Conservation (phyloP, 2,797 vertebrate species). For the Eulemur albifrons region DNA sequence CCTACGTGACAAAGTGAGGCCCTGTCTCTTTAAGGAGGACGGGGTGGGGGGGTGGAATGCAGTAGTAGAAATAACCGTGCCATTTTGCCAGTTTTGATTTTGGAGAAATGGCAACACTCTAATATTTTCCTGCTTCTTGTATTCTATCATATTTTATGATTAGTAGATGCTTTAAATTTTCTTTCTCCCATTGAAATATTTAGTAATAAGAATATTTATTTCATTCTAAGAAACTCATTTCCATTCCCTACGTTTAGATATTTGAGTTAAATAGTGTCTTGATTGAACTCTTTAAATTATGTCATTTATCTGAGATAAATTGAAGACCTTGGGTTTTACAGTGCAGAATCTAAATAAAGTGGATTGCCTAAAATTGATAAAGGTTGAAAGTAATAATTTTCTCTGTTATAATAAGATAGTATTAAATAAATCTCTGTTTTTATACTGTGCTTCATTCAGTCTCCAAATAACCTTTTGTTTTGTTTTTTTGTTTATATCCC, state of each 20-base stretch:
- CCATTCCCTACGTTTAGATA: not conserved
- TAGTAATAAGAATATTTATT: not conserved
- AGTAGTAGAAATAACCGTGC: not conserved
- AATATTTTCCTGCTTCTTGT: not conserved
- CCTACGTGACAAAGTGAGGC: not conserved
- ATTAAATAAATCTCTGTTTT: not conserved
- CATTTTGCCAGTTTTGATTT: not conserved
- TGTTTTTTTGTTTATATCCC: not conserved
- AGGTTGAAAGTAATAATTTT: not conserved
- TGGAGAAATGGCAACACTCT: not conserved
- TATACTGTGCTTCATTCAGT: not conserved
- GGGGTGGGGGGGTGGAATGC: accelerated
- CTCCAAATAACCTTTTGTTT: not conserved
- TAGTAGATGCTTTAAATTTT: not conserved
- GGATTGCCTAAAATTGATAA: not conserved
- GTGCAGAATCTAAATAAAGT: not conserved
- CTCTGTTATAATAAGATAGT: not conserved
- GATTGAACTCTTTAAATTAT: not conserved
- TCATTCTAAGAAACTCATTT: not conserved
- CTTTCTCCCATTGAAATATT: not conserved
- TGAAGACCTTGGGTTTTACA: not conserved
- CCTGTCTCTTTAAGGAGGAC: not conserved
- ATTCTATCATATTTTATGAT: not conserved
- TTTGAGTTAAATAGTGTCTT: conserved; percentile 10
- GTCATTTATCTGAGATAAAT: not conserved